Conservation (phyloP, 2,797 vertebrate species). For the Calcarius lapponicus region DNA sequence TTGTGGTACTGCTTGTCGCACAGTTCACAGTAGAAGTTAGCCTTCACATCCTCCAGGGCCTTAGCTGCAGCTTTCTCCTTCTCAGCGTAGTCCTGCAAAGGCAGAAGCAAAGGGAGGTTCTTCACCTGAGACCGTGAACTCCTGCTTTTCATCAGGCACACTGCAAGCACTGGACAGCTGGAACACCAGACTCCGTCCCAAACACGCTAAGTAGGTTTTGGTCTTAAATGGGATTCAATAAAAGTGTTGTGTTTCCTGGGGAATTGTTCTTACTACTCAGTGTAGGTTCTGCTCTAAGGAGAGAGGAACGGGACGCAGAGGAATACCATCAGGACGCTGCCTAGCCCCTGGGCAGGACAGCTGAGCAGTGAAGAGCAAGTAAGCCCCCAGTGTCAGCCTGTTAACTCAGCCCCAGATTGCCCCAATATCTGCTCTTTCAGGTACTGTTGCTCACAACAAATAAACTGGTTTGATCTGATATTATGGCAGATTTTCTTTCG, state of each 20-base stretch:
- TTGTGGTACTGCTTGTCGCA: slow-evolving; percentile 98
- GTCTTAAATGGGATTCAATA: background rate
- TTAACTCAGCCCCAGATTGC: background rate
- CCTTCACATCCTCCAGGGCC: slow-evolving; percentile 90
- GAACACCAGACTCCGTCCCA: background rate
- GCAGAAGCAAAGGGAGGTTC: slow-evolving; percentile 34
- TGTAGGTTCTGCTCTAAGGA: background rate
- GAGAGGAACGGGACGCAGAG: background rate
- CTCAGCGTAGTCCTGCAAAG: slow-evolving; percentile 87
- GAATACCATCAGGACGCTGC: background rate
- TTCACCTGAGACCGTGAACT: background rate
- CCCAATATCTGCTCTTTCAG: background rate
- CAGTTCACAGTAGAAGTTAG: slow-evolving; percentile 96
- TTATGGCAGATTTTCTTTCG: background rate
- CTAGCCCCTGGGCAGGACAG: background rate
- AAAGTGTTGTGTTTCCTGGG: background rate
- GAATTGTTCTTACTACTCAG: background rate
- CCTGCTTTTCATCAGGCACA: background rate
- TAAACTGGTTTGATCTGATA: background rate
- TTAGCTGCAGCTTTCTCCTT: slow-evolving; percentile 87
- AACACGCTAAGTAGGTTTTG: background rate
- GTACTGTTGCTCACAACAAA: background rate
- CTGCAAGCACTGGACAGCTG: background rate
- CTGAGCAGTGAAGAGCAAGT: background rate
- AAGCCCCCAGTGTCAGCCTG: background rate